Base-by-base conservation (phyloP, 2,888 invertebrate species). In the Petrophora chlorosata region DNA sequence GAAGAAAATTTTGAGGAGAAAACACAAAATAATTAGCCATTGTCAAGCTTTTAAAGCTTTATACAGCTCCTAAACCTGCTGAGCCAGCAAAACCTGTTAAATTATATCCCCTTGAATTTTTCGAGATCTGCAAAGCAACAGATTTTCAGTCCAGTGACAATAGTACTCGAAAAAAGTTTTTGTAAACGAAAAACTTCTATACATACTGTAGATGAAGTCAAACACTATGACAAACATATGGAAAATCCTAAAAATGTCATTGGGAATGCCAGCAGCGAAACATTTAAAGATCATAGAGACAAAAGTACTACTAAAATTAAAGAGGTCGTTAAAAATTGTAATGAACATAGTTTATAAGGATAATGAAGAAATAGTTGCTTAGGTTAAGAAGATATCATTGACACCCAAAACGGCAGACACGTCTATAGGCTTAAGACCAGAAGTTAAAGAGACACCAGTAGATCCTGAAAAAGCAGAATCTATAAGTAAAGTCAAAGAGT, bases 71-170 rank as follows among this genome's bases (percentile, higher is more conserved):
- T 52, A 7, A 36, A n/a, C 5, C 4, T 53, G 5, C 28, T 10
- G 22, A 8, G 38, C 22, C 53, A 5, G 48, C 49, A 2, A 60
- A 60, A 32, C 52, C 67, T 0, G 3, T 70, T 0, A 76, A 73
- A 41, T 44, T 83, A n/a, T 56, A 73, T 1, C 70, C 76, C 3
- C 83, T 83, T 0, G 61, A 79, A 2, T 77, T 70, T 42, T 84
- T 67, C 30, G 61, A 72, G 46, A 33, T 13, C 5, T 14, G 45
- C 12, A 43, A 44, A 34, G 34, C 49, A 7, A 5, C 33, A 7
- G 33, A 33, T 4, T 43, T 15, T n/a, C n/a, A n/a, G n/a, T n/a
- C n/a, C n/a, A n/a, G n/a, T n/a, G n/a, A n/a, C n/a, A n/a, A n/a
- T n/a, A n/a, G n/a, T n/a, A n/a, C n/a, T n/a, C n/a, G 13, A 2